Evolutionary conservation across 1,140 invertebrate species (phyloP), one percentile per base, ranked within the genome.

Genomic region (Chrysomallon squamiferum): DNA sequence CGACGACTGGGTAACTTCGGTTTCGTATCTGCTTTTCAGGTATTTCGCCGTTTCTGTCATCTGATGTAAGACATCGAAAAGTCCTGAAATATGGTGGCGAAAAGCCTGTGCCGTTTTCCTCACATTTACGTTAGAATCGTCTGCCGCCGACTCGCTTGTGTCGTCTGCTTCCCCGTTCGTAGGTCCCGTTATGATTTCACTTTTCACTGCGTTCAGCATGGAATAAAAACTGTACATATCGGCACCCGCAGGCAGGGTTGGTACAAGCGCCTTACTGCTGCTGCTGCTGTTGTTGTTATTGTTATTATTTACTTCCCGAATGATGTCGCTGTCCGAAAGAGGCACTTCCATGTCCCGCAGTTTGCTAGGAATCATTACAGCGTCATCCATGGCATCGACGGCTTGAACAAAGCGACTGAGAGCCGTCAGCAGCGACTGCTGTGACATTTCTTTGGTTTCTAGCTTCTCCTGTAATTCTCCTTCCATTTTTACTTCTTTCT

Each of bases 361-460:
- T 1, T 72, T 70, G 52, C 75, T 76, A 9, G 77, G 77, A 56
- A 79, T 75, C 77, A 79, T 79, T 2, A 79, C 77, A 2, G 74
- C 75, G 52, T 74, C 72, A 45, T 79, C 75, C 77, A 79, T 79
- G 9, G 60, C 43, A 35, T 79, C 67, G 4, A 79, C 77, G 5
- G 77, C 77, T 22, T 69, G 56, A 0, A 77, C 77, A 56, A 77
- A 79, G 43, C 71, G 70, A 52, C 74, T 75, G 22, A 79, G 60
- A 25, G 72, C 73, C n/a, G 69, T 64, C 41, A 77, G 33, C 9
- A 79, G 49, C 7, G 75, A 77, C 32, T 70, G 73, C 30, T 74
- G 68, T 11, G 52, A 50, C 33, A 25, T 54, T 25, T 54, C 50
- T 11, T 22, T 20, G 13, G 50, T 5, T 27, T 54, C 50, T 11